phyloP scores from a whole-genome alignment of 2,113 vertebrate genomes.

The Heliornis fulica region DNA sequence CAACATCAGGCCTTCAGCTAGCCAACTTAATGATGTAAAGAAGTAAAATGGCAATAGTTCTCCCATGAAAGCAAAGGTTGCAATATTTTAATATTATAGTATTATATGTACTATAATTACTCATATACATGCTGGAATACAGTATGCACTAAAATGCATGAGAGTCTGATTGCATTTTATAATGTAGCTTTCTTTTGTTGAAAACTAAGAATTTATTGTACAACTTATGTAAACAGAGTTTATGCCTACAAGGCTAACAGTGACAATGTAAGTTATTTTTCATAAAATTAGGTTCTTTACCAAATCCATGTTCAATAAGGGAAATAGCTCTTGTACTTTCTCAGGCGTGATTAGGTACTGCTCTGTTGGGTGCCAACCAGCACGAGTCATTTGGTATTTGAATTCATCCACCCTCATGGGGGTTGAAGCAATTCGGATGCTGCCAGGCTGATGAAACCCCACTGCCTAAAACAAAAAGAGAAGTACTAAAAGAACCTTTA shows the following conservation, averaged over 20 bases:
- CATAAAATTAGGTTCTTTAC: slow-evolving; percentile 61
- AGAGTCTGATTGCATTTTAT: background rate
- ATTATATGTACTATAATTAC: background rate
- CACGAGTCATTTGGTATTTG: slow-evolving; percentile 92
- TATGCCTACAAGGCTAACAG: background rate
- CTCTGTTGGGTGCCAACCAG: slow-evolving; percentile 86
- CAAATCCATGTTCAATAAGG: slow-evolving; percentile 89
- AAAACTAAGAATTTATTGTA: background rate
- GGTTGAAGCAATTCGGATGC: slow-evolving; percentile 91
- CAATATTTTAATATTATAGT: background rate
- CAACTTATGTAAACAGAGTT: background rate
- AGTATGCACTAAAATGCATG: background rate
- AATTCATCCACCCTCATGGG: slow-evolving; percentile 91
- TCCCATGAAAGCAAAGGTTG: background rate
- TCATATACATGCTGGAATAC: background rate
- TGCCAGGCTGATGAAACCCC: slow-evolving; percentile 94
- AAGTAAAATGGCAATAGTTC: background rate
- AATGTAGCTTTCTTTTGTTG: background rate
- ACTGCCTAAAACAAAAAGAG: slow-evolving; percentile 77
- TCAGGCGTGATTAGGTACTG: slow-evolving; percentile 90
- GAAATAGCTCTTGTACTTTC: slow-evolving; percentile 88
- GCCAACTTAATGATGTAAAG: background rate
- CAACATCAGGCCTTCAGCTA: background rate
- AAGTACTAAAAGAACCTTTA: background rate
- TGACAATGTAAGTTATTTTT: background rate